phyloP scores from a whole-genome alignment of 2,113 vertebrate species.

The Psilopogon haemacephalus region DNA sequence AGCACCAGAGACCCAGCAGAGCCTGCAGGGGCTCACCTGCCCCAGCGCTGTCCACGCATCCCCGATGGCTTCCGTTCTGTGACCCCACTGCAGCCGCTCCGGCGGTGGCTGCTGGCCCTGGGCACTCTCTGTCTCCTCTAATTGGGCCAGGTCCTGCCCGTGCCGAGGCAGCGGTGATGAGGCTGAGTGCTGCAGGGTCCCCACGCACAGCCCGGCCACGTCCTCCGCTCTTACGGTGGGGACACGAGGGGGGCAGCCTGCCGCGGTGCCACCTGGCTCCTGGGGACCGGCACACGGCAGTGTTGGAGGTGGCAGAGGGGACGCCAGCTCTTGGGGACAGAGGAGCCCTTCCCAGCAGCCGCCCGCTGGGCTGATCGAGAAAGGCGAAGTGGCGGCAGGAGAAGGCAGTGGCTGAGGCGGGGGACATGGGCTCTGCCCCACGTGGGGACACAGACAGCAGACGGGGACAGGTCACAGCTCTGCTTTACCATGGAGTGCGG shows the following conservation, averaged over 20 bases:
- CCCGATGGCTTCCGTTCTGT: background rate
- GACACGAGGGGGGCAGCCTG: background rate
- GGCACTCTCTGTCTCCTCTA: background rate
- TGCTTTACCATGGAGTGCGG: slow-evolving; percentile 50
- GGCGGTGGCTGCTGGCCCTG: background rate
- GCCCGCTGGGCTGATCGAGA: accelerated
- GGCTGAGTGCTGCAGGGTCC: background rate
- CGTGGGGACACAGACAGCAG: slow-evolving; percentile 21
- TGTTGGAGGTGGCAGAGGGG: background rate
- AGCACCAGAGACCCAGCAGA: background rate
- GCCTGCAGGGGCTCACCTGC: background rate
- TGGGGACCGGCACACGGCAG: accelerated
- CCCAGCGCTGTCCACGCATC: accelerated
- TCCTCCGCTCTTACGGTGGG: background rate
- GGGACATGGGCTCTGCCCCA: background rate
- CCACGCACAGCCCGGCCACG: accelerated
- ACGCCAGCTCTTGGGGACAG: accelerated
- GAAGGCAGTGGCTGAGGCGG: background rate
- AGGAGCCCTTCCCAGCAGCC: background rate
- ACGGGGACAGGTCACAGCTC: slow-evolving; percentile 38
- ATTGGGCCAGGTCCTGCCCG: background rate
- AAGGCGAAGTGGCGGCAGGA: background rate
- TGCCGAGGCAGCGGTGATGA: background rate
- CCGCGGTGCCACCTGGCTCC: background rate
- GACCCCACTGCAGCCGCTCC: background rate